Percentiles rank a stretch among this genome's conserved stretches.
Evolutionary conservation across 2,113 vertebrate species (phyloP).

Genomic region (Lepus europaeus): DNA sequence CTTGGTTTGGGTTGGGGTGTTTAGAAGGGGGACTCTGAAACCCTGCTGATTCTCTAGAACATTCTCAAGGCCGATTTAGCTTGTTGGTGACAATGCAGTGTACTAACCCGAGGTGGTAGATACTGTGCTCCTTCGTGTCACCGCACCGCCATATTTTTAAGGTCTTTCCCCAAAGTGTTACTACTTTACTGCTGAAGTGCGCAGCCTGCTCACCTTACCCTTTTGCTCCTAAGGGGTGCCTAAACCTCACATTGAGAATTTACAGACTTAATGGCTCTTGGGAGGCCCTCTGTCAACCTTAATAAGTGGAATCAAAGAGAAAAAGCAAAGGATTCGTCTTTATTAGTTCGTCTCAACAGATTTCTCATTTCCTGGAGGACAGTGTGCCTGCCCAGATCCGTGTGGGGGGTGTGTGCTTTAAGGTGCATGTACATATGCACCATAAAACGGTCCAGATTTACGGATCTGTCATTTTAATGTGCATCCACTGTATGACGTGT

Average conservation of each 20-base stretch:
- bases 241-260: background rate
- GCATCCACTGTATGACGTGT: conserved; percentile 3
- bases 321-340: background rate
- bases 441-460: background rate
- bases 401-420: background rate
- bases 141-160: background rate
- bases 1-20: background rate
- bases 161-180: background rate
- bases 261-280: background rate
- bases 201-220: background rate
- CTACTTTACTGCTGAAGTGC: background rate
- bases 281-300: background rate
- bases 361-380: background rate
- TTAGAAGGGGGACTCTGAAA: background rate
- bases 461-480: conserved; percentile 18
- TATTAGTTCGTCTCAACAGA: background rate
- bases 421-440: background rate
- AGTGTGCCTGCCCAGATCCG: background rate
- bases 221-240: background rate
- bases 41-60: background rate
- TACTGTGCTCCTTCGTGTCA: background rate
- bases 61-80: background rate
- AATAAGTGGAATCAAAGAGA: background rate
- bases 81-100: background rate
- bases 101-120: background rate